Evolutionary conservation across 2,888 invertebrate species (phyloP).

Genomic region (Drosophila mettleri): DNA sequence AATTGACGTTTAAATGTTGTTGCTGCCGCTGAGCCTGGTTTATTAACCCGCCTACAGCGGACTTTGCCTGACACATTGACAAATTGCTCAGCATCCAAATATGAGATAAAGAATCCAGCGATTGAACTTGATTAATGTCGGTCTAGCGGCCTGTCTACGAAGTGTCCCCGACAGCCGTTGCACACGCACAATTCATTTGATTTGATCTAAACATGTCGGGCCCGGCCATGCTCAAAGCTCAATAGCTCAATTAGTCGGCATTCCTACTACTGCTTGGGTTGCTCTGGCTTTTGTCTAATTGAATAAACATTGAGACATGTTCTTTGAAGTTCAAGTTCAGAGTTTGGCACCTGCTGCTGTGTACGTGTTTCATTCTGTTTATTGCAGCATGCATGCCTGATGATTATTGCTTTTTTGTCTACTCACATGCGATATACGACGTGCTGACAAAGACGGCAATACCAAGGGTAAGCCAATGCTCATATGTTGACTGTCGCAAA

Average conservation of each 20-base stretch:
- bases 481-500: conserved; percentile 64
- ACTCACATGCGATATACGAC: neutral
- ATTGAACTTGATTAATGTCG: conserved; percentile 71
- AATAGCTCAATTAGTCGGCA: conserved; percentile 8
- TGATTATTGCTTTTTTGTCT: conserved; percentile 57
- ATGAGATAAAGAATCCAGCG: conserved; percentile 2
- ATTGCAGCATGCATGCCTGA: conserved; percentile 17
- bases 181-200: conserved; percentile 27
- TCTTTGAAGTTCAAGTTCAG: conserved; percentile 24
- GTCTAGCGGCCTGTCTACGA: conserved; percentile 31
- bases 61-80: conserved; percentile 63
- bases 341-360: conserved; percentile 2
- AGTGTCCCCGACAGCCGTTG: conserved; percentile 43
- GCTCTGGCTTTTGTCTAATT: conserved; percentile 6
- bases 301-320: neutral
- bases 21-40: conserved; percentile 32
- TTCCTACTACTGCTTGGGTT: neutral
- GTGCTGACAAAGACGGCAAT: conserved; percentile 28
- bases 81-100: conserved; percentile 60
- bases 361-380: conserved; percentile 45
- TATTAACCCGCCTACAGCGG: conserved; percentile 47
- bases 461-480: conserved; percentile 31
- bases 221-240: neutral
- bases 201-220: conserved; percentile 40
- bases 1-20: conserved; percentile 67